Evolutionary conservation across 2,797 vertebrate genomes (phyloP), one percentile per base, ranked within the genome.

Genomic region (Melopsittacus undulatus): DNA sequence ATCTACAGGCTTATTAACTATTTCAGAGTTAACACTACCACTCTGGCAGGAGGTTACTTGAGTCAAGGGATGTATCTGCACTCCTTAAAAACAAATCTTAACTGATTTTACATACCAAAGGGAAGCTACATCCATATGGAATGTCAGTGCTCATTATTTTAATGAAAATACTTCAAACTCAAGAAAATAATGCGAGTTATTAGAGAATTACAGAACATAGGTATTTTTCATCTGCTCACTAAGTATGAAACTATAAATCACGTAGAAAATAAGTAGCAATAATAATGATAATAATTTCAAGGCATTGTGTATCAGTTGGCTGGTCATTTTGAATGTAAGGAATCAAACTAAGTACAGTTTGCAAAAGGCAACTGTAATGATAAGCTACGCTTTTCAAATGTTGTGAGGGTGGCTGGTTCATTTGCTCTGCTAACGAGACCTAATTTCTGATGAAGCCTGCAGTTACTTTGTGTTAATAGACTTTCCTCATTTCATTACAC

Each of bases 401-500:
- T 23, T 84, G 5, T 67, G 57, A 72, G 21, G 36, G 12, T 61
- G 18, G 40, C 16, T 69, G 56, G 7, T 67, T 95, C 62, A 94
- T 87, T 90, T 90, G 27, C 51, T 83, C 48, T 61, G 38, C 66
- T 73, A 73, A 59, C 89, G 59, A 73, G 27, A 22, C 21, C 34
- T 83, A 38, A 87, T 88, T 66, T 89, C 64, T 94, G 82, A 87
- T 61, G 26, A 86, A 88, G n/a, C 52, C 74, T 83, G 54, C 9
- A 83, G 63, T 64, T 92, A 73, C 86, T 95, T 87, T 49, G 51
- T 34, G 64, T 94, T 93, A 83, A 94, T 54, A 78, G 36, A 64
- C 51, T 92, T 93, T 42, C 46, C n/a, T 88, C 9, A 19, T 93
- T 91, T 93, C 85, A 83, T 93, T 88, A 93, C 81, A 9, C 12